These are phyloP conservation scores for Metaphire vulgaris DNA, from an alignment of 1,140 invertebrate genomes.

Conservation along the genomic window DNA sequence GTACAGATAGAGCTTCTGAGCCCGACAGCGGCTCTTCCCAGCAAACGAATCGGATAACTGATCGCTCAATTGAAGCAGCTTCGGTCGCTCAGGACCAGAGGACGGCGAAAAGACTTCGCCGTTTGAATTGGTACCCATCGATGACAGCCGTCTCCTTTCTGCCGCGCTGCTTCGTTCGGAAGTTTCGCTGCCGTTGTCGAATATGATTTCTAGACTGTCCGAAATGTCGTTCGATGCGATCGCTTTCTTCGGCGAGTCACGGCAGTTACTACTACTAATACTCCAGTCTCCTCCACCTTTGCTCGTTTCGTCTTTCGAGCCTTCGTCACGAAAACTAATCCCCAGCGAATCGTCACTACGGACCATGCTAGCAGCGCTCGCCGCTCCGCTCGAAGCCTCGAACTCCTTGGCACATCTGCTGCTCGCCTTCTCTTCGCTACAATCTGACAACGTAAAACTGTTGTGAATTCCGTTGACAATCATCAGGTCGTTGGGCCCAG, in stretches of 20 bases:
- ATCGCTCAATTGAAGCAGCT: background rate
- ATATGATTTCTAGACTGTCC: background rate
- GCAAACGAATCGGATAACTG: background rate
- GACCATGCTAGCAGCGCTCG: background rate
- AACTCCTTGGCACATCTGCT: too few relatives aligned
- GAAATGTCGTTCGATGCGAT: background rate
- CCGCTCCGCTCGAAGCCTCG: too few relatives aligned
- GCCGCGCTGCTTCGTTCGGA: background rate
- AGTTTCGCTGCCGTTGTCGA: background rate
- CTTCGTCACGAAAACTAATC: constrained; percentile 1
- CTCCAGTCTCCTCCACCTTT: background rate
- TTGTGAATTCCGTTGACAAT: too few relatives aligned
- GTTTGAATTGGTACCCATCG: background rate
- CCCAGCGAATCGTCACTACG: background rate
- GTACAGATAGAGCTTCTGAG: constrained; percentile 67
- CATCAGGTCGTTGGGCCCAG: too few relatives aligned
- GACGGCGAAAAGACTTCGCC: background rate
- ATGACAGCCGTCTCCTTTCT: background rate
- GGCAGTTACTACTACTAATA: background rate
- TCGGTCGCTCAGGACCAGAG: background rate
- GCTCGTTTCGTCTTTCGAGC: background rate
- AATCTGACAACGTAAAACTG: too few relatives aligned
- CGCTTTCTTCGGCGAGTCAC: background rate
- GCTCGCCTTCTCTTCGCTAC: too few relatives aligned
- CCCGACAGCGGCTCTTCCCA: background rate